Base-by-base conservation (phyloP, 1,140 invertebrate species). In the Caerostris extrusa region DNA sequence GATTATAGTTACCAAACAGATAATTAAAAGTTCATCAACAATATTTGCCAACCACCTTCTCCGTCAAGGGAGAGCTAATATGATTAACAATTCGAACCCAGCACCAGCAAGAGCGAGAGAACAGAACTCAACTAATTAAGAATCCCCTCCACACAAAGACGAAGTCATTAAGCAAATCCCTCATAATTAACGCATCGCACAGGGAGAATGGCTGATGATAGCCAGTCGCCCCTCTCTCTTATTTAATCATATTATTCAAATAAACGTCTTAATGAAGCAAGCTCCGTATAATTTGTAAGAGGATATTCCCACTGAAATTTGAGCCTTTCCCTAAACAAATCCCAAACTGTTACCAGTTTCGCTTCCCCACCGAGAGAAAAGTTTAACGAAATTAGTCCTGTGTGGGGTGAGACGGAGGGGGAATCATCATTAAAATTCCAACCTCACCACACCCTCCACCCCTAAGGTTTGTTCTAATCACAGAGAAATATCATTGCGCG, bases 1-100 rank as follows among this genome's bases (percentile, higher is more conserved):
- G 71, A 77, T 77, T 77, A 77, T 34, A 50, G 71, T 77, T 77
- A 77, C 71, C 34, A 77, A 77, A 77, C 71, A 77, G 67, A 55
- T 67, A 89, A 90, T 90, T 90, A 90, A 90, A 90, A 77, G 55
- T 90, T 90, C 89, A 90, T 90, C 89, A 90, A 58, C 90, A 91
- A 77, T 83, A 64, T 91, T 58, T 83, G 56, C 60, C 71, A 77
- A 64, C 53, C 64, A 19, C 34, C 6, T 34, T 10, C 53, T 55
- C 58, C n/a, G 34, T 53, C 56, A 61, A 60, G 57, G 34, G 57
- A 12, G 34, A 89, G 50, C 69, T 91, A 91, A 91, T 91, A 83
- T 53, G 77, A 91, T 91, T 91, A 91, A 91, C 90, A 91, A 83
- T 91, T 61, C 77, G 58, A 82, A 77, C 89, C 34, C 34, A 34